Evolutionary conservation across 2,797 vertebrate species (phyloP).

Genomic region (Microchirus variegatus): DNA sequence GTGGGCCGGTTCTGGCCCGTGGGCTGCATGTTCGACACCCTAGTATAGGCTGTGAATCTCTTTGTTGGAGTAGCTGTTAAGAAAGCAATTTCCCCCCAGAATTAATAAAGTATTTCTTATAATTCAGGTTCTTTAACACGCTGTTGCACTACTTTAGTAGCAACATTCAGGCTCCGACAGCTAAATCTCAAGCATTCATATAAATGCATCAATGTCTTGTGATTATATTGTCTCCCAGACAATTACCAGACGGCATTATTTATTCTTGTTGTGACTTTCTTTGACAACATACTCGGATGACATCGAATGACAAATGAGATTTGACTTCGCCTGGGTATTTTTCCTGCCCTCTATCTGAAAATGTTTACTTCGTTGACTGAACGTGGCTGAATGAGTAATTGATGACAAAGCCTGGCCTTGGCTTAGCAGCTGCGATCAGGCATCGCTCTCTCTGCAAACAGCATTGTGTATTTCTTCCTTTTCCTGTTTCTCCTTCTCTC

Average conservation of each 20-base stretch:
- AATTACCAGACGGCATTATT: background rate
- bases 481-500: constrained; percentile 55
- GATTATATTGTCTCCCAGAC: constrained; percentile 1
- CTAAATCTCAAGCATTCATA: constrained; percentile 4
- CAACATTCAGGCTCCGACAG: constrained; percentile 5
- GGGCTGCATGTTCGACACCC: too few species aligned
- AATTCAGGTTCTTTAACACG: constrained; percentile 4
- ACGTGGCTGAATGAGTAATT: constrained; percentile 32
- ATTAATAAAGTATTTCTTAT: too few species aligned
- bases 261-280: background rate
- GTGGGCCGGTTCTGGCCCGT: too few species aligned
- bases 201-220: constrained; percentile 1
- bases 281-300: background rate
- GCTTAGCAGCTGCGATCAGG: constrained; percentile 41
- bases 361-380: constrained; percentile 32
- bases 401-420: constrained; percentile 8
- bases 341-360: constrained; percentile 18
- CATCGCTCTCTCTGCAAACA: constrained; percentile 21
- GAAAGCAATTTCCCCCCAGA: too few species aligned
- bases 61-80: too few species aligned
- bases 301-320: background rate
- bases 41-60: too few species aligned
- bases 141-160: background rate
- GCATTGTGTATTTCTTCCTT: constrained; percentile 53
- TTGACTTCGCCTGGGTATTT: constrained; percentile 17